A percentile compares a stretch with the other conserved stretches of the same genome.
Conservation (phyloP, 2,113 vertebrate species). For the Ascaphus truei region DNA sequence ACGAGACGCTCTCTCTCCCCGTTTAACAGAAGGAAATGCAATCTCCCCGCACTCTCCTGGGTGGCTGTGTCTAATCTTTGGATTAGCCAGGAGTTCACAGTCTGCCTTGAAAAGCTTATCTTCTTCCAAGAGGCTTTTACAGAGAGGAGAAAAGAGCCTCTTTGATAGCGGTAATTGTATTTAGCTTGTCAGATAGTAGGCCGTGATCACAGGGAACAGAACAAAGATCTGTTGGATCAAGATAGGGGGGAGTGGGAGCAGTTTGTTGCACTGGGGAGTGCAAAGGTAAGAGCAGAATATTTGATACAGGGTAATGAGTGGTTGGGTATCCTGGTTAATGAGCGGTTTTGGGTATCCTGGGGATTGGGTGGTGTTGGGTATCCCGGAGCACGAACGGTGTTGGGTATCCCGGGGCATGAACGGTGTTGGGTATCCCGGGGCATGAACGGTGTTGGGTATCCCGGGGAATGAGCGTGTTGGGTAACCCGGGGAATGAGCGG, state of each 20-base stretch:
- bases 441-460: too few relatives aligned
- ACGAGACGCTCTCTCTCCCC: slow-evolving; percentile 36
- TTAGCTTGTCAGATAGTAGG: slow-evolving; percentile 75
- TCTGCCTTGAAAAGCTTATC: slow-evolving; percentile 70
- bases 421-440: too few relatives aligned
- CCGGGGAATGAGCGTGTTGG: too few relatives aligned
- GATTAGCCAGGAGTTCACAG: slow-evolving; percentile 58
- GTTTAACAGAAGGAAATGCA: slow-evolving; percentile 18
- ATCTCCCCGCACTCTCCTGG: slow-evolving; percentile 54
- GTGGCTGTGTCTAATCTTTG: slow-evolving; percentile 66
- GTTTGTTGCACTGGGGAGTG: neutral
- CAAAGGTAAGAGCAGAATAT: too few relatives aligned
- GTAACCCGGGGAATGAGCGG: too few relatives aligned
- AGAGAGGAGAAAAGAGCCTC: slow-evolving; percentile 58
- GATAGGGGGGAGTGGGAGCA: neutral
- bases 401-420: too few relatives aligned
- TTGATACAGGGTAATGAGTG: too few relatives aligned
- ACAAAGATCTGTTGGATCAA: neutral
- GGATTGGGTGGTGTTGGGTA: too few relatives aligned
- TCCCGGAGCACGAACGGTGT: too few relatives aligned
- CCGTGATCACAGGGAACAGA: neutral
- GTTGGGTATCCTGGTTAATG: too few relatives aligned
- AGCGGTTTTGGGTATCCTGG: too few relatives aligned
- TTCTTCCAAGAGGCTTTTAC: slow-evolving; percentile 63
- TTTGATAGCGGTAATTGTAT: slow-evolving; percentile 79